Conservation (phyloP, 2,113 vertebrate genomes). For the Lichenostomus cassidix region DNA sequence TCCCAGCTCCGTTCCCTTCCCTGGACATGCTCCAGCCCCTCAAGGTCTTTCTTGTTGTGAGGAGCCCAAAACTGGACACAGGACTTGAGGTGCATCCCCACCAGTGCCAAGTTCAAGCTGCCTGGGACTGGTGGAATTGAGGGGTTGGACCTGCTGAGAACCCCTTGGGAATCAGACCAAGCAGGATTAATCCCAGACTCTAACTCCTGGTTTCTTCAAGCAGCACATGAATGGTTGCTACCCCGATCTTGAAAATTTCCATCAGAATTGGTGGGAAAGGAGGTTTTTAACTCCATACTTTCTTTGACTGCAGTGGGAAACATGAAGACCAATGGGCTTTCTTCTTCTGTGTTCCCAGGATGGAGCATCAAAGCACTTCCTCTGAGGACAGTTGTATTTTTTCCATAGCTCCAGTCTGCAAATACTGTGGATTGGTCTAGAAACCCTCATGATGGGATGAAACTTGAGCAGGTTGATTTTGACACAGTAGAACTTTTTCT, state of each 20-base stretch:
- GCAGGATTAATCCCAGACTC: not conserved
- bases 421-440: not conserved
- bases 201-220: not conserved
- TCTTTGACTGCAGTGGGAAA: not conserved
- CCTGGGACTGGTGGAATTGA: not conserved
- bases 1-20: not conserved
- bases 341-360: not conserved
- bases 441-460: accelerated
- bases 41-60: not conserved
- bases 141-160: not conserved
- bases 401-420: not conserved
- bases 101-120: accelerated
- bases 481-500: not conserved
- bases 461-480: not conserved
- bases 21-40: not conserved
- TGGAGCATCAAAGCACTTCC: not conserved
- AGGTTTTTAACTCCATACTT: not conserved
- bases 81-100: not conserved
- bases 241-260: not conserved
- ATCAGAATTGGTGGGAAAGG: not conserved
- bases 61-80: not conserved
- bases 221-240: not conserved
- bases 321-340: not conserved
- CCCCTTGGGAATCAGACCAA: not conserved
- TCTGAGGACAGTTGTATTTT: not conserved